Conservation (phyloP, 2,888 invertebrate species). For the Dryomyza anilis region DNA sequence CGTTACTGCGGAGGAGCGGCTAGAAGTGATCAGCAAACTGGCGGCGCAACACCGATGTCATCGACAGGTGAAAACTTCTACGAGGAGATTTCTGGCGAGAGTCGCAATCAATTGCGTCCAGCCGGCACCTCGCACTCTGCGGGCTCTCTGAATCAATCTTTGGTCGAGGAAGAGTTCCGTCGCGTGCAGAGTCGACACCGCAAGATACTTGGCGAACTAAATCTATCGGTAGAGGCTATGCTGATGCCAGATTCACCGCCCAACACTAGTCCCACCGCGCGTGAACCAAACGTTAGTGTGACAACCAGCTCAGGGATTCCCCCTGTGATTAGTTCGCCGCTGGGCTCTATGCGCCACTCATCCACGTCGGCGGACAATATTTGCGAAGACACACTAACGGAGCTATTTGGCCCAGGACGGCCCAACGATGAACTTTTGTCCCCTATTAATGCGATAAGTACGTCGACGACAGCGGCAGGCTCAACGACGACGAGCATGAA, state of each 20-base stretch:
- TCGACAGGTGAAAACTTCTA: slow-evolving; percentile 51
- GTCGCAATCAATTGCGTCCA: slow-evolving; percentile 39
- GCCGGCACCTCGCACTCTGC: slow-evolving; percentile 64
- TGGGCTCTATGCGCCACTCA: slow-evolving; percentile 35
- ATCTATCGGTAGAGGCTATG: slow-evolving; percentile 88
- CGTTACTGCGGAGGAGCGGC: slow-evolving; percentile 63
- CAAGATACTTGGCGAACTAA: slow-evolving; percentile 82
- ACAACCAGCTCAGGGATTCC: slow-evolving; percentile 52
- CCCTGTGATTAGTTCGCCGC: slow-evolving; percentile 29
- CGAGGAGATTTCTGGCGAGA: slow-evolving; percentile 53
- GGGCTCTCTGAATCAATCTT: slow-evolving; percentile 71
- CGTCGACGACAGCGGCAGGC: slow-evolving; percentile 60
- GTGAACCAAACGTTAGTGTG: slow-evolving; percentile 48
- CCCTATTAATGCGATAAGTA: slow-evolving; percentile 51
- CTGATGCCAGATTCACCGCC: slow-evolving; percentile 77
- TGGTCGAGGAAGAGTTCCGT: slow-evolving; percentile 83
- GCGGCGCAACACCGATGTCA: slow-evolving; percentile 35
- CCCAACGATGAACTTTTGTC: slow-evolving; percentile 65
- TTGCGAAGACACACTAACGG: slow-evolving; percentile 69
- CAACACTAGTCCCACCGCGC: slow-evolving; percentile 51
- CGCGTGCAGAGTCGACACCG: slow-evolving; percentile 83
- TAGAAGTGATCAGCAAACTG: slow-evolving; percentile 32
- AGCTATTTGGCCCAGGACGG: slow-evolving; percentile 66
- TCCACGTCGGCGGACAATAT: slow-evolving; percentile 64
- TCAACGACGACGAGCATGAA: slow-evolving; percentile 37